Percentiles rank a stretch among this genome's conserved stretches.
Conservation (phyloP, 1,140 invertebrate genomes). For the Drosophila subpulchrella region DNA sequence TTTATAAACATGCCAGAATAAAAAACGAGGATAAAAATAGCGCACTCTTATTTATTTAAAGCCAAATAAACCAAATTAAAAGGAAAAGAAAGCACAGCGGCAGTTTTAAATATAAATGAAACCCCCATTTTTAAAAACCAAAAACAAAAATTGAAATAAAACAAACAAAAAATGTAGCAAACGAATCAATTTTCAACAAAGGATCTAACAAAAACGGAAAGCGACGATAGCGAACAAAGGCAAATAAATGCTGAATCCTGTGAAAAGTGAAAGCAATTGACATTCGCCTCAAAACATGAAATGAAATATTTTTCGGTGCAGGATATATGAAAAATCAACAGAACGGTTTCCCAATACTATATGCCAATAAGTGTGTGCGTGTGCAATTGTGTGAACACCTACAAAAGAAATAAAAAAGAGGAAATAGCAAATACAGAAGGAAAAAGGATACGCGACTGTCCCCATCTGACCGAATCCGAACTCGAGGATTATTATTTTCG, state of each 20-base stretch:
- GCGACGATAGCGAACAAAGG: slow-evolving; percentile 15
- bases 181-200: slow-evolving; percentile 24
- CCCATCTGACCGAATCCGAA: slow-evolving; percentile 30
- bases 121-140: slow-evolving; percentile 5
- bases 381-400: slow-evolving; percentile 38
- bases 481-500: slow-evolving; percentile 65
- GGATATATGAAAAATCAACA: slow-evolving; percentile 44
- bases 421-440: slow-evolving; percentile 6
- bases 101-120: slow-evolving; percentile 24
- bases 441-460: slow-evolving; percentile 49
- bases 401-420: slow-evolving; percentile 19
- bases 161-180: slow-evolving; percentile 27
- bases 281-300: slow-evolving; percentile 9
- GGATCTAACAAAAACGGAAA: slow-evolving; percentile 15
- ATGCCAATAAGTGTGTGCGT: slow-evolving; percentile 31
- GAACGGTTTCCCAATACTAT: slow-evolving; percentile 36
- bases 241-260: slow-evolving; percentile 17
- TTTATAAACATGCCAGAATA: slow-evolving; percentile 1
- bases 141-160: slow-evolving; percentile 11
- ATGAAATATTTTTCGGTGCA: slow-evolving; percentile 42
- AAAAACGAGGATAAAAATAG: background rate
- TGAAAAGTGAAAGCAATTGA: slow-evolving; percentile 36
- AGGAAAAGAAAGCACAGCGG: slow-evolving; percentile 12
- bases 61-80: slow-evolving; percentile 1
- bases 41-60: background rate